Evolutionary conservation across 1,140 invertebrate species (phyloP).

Genomic region (Brachionus koreanus): DNA sequence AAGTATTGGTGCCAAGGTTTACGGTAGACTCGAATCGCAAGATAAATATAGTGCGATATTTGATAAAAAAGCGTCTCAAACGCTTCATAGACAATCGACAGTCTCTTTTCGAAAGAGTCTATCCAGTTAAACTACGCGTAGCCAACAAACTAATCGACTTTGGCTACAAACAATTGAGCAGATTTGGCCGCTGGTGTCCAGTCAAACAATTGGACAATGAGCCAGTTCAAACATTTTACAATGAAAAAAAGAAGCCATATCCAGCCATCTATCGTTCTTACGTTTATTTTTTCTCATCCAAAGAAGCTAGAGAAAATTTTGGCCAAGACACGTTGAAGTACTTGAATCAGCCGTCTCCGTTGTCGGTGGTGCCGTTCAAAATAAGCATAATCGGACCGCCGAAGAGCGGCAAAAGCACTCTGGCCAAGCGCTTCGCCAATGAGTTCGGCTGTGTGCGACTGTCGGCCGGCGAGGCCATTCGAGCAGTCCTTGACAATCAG

Average conservation of each 20-base stretch:
- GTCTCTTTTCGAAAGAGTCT: conserved; percentile 58
- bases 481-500: conserved; percentile 51
- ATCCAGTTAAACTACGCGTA: conserved; percentile 52
- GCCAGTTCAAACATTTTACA: conserved; percentile 55
- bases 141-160: conserved; percentile 53
- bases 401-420: conserved; percentile 58
- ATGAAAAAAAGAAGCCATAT: conserved; percentile 50
- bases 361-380: conserved; percentile 56
- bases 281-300: conserved; percentile 55
- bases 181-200: conserved; percentile 59
- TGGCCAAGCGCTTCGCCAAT: conserved; percentile 56
- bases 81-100: conserved; percentile 51
- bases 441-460: conserved; percentile 55
- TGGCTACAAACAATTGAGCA: conserved; percentile 58
- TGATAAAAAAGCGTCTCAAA: conserved; percentile 53
- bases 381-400: conserved; percentile 58
- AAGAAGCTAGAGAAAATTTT: conserved; percentile 51
- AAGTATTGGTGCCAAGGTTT: conserved; percentile 52
- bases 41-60: conserved; percentile 56
- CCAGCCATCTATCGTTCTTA: conserved; percentile 55
- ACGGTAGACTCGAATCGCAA: conserved; percentile 53
- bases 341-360: conserved; percentile 53
- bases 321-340: conserved; percentile 54
- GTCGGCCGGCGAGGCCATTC: conserved; percentile 57
- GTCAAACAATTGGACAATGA: conserved; percentile 54